Percentiles rank a stretch among this genome's conserved stretches.
phyloP scores from a whole-genome alignment of 1,140 invertebrate species.

The Coptotermes formosanus region DNA sequence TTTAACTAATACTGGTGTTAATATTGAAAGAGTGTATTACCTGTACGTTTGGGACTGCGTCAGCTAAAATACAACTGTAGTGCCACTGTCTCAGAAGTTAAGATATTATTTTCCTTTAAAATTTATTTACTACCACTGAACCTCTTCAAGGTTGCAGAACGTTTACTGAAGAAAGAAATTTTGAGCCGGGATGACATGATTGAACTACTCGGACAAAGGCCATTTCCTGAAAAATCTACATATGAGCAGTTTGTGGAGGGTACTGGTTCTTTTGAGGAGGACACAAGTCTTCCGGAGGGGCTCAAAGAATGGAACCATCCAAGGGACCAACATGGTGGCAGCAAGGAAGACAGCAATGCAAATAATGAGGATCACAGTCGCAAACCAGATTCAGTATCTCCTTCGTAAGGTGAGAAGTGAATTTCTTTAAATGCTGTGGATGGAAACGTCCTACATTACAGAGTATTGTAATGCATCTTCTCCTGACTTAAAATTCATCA shows the following conservation, averaged over 20 bases:
- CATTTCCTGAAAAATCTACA: conserved; percentile 98
- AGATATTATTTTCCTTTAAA: no score
- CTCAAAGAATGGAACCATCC: conserved; percentile 92
- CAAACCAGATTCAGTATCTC: background rate
- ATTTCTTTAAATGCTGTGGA: no score
- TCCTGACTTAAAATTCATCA: no score
- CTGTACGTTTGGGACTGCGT: no score
- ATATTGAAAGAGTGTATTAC: no score
- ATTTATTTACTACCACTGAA: no score
- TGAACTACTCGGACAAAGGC: conserved; percentile 88
- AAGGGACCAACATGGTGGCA: conserved; percentile 42
- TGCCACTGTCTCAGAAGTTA: no score
- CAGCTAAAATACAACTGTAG: no score
- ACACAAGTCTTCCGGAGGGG: conserved; percentile 92
- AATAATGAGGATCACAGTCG: background rate
- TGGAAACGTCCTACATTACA: no score
- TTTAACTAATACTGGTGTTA: no score
- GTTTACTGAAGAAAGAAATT: conserved; percentile 64
- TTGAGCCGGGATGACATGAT: conserved; percentile 98
- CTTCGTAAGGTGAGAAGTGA: background rate
- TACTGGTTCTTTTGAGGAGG: conserved; percentile 96
- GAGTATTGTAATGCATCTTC: no score
- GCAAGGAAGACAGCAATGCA: conserved; percentile 5
- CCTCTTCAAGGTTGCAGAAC: background rate
- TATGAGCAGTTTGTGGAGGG: conserved; percentile 99